Percentiles rank a stretch among this genome's conserved stretches.
Evolutionary conservation across 2,113 vertebrate genomes (phyloP).

Genomic region (rat (Rattus norvegicus)): DNA sequence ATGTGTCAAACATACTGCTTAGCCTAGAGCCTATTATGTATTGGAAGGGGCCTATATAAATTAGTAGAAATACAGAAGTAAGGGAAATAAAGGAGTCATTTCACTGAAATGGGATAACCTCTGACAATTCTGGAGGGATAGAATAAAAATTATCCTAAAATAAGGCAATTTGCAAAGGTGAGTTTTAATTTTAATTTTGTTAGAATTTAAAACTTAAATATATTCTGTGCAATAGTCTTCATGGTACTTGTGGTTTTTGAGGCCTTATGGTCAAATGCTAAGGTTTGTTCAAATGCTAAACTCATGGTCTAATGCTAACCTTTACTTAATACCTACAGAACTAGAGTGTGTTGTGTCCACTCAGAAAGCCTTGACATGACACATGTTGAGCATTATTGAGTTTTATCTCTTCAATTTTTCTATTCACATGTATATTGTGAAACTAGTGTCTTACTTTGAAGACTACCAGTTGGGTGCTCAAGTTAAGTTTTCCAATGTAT

Average conservation of each 20-base stretch:
- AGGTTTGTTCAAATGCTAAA: neutral
- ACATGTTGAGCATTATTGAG: neutral
- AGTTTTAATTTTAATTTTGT: neutral
- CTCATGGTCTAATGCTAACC: neutral
- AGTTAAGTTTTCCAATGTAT: neutral
- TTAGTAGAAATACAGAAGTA: neutral
- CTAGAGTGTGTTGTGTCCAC: neutral
- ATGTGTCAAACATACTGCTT: neutral
- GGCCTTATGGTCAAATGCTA: neutral
- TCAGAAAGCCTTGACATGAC: neutral
- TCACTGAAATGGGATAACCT: neutral
- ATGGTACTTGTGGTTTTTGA: neutral
- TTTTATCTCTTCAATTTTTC: neutral
- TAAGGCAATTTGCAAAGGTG: neutral
- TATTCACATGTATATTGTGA: neutral
- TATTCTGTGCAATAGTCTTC: neutral
- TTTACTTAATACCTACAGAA: neutral
- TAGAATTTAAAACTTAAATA: neutral
- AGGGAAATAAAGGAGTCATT: neutral
- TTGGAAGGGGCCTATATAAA: neutral
- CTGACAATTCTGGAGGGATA: neutral
- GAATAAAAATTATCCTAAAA: constrained; percentile 2
- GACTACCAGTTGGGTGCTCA: neutral
- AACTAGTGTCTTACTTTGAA: neutral
- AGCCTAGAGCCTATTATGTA: neutral